These are phyloP conservation scores for Hippoglossus hippoglossus DNA, from an alignment of 2,797 vertebrate genomes.

Conservation along the genomic window DNA sequence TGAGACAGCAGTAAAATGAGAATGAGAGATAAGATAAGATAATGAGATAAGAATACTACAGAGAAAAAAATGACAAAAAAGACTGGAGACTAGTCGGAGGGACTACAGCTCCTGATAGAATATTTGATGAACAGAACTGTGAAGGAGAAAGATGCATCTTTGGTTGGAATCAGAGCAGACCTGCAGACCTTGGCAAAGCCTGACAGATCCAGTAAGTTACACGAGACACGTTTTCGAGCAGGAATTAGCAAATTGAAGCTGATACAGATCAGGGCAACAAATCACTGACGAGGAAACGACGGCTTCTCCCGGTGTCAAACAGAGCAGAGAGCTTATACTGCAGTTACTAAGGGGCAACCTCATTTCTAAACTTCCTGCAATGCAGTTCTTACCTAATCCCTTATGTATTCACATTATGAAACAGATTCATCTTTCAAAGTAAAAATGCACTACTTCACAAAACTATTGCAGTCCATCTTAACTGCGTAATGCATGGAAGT, in stretches of 20 bases:
- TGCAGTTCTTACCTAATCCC: conserved; percentile 12
- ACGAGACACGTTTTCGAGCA: conserved; percentile 18
- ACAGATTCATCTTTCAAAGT: not conserved
- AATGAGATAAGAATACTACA: too few relatives aligned
- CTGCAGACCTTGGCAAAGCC: conserved; percentile 21
- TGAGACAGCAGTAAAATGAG: too few relatives aligned
- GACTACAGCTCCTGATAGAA: not conserved
- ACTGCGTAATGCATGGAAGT: not conserved
- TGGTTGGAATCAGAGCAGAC: conserved; percentile 28
- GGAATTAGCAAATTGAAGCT: conserved; percentile 27
- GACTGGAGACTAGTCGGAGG: conserved; percentile 6
- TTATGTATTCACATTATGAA: not conserved
- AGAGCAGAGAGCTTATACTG: not conserved
- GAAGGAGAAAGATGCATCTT: conserved; percentile 17
- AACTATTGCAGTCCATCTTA: not conserved
- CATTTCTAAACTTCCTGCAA: conserved; percentile 5
- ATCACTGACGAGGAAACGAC: conserved; percentile 4
- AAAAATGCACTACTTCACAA: not conserved
- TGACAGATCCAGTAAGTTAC: conserved; percentile 19
- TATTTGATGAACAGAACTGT: not conserved
- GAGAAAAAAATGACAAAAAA: not conserved
- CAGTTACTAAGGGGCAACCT: not conserved
- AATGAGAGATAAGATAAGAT: too few relatives aligned
- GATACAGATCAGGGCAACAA: conserved; percentile 31
- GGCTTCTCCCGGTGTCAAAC: not conserved